phyloP scores from a whole-genome alignment of 2,888 invertebrate species.

The Operophtera brumata region DNA sequence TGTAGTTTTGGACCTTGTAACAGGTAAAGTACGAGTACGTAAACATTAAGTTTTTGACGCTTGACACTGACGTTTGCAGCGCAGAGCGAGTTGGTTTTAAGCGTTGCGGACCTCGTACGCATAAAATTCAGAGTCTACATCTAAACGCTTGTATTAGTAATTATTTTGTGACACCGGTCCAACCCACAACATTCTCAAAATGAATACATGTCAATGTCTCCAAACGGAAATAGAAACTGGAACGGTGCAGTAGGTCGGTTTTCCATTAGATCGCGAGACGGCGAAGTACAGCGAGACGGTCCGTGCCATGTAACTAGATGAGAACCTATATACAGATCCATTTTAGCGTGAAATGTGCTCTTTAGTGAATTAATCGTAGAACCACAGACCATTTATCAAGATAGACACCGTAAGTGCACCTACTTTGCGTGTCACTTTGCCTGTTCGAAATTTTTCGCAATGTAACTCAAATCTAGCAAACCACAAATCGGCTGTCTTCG shows the following conservation, averaged over 20 bases:
- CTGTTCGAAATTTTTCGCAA: too few relatives aligned
- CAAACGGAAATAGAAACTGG: conserved; percentile 58
- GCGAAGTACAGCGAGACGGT: background rate
- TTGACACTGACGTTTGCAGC: too few relatives aligned
- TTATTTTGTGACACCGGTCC: conserved; percentile 6
- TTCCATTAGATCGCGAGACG: conserved; percentile 10
- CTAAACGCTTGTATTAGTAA: background rate
- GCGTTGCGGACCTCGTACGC: too few relatives aligned
- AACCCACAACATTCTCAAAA: conserved; percentile 42
- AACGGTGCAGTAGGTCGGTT: conserved; percentile 27
- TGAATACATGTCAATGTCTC: conserved; percentile 63
- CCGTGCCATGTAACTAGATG: background rate
- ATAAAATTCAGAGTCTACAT: background rate
- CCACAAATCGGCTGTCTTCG: too few relatives aligned
- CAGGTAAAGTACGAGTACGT: too few relatives aligned
- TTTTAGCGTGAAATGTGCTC: background rate
- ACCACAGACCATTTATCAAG: background rate
- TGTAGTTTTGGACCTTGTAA: too few relatives aligned
- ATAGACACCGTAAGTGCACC: too few relatives aligned
- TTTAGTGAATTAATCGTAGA: background rate
- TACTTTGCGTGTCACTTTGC: too few relatives aligned
- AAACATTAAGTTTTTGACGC: too few relatives aligned
- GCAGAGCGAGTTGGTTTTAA: too few relatives aligned
- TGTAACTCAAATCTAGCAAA: too few relatives aligned
- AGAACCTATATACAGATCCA: background rate